Percentiles rank a stretch among this genome's conserved stretches.
These are phyloP conservation scores for Dione vanillae DNA, from an alignment of 2,888 invertebrate species.

Conservation along the genomic window DNA sequence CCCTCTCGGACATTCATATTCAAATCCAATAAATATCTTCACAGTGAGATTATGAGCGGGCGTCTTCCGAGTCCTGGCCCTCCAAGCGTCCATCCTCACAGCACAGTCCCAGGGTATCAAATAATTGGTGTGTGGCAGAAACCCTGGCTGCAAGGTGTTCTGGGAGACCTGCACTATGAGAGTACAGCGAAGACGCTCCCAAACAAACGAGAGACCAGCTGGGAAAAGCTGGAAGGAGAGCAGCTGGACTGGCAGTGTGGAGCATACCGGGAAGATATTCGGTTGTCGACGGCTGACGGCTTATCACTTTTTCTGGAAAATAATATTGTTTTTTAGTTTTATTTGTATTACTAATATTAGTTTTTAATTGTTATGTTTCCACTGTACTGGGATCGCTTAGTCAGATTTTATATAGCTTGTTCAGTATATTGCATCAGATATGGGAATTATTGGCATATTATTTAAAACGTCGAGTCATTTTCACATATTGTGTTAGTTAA, in stretches of 20 bases:
- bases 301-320: slow-evolving; percentile 81
- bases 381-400: no score
- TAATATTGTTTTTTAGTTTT: no score
- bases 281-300: slow-evolving; percentile 91
- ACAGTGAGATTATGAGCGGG: slow-evolving; percentile 86
- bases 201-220: slow-evolving; percentile 96
- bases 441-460: no score
- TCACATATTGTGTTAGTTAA: no score
- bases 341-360: no score
- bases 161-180: slow-evolving; percentile 92
- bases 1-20: slow-evolving; percentile 99
- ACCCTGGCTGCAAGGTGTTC: slow-evolving; percentile 94
- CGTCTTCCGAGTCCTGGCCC: slow-evolving; percentile 45
- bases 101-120: slow-evolving; percentile 95
- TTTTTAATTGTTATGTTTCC: no score
- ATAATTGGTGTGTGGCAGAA: slow-evolving; percentile 94
- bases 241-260: slow-evolving; percentile 89
- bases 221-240: slow-evolving; percentile 92
- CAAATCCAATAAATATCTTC: slow-evolving; percentile 97
- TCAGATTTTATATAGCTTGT: no score
- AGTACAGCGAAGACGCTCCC: slow-evolving; percentile 95
- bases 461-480: no score
- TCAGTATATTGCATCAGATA: no score
- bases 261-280: slow-evolving; percentile 97
- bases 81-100: slow-evolving; percentile 60